Evolutionary conservation across 2,797 vertebrate species (phyloP).

Genomic region (Aselliscus stoliczkanus): DNA sequence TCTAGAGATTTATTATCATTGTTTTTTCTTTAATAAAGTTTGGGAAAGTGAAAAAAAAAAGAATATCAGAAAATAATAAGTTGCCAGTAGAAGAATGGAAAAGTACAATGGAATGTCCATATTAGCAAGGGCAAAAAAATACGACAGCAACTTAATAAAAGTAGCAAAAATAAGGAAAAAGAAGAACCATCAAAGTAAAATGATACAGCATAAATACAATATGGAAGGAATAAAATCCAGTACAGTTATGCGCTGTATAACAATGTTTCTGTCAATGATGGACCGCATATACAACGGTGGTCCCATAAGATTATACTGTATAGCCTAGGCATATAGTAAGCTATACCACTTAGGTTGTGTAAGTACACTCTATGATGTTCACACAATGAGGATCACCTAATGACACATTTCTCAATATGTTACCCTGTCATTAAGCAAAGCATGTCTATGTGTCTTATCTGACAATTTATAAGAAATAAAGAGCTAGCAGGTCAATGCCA

Average conservation of each 20-base stretch:
- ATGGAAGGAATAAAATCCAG: not conserved
- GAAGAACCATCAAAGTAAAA: not conserved
- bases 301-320: not conserved
- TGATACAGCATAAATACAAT: not conserved
- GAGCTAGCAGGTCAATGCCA: not conserved
- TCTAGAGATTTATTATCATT: too few relatives aligned
- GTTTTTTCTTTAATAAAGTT: too few relatives aligned
- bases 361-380: not conserved
- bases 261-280: not conserved
- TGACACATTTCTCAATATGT: not conserved
- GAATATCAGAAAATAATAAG: not conserved
- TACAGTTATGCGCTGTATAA: not conserved
- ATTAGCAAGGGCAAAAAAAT: not conserved
- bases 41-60: not conserved
- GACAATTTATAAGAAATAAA: not conserved
- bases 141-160: not conserved
- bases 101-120: not conserved
- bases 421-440: not conserved
- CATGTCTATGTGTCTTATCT: too few relatives aligned
- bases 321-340: not conserved
- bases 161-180: not conserved
- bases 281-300: not conserved
- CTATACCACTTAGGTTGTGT: not conserved
- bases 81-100: not conserved
- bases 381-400: not conserved